These are phyloP conservation scores for Trinorchestia longiramus DNA, from an alignment of 1,140 invertebrate genomes.

Conservation along the genomic window DNA sequence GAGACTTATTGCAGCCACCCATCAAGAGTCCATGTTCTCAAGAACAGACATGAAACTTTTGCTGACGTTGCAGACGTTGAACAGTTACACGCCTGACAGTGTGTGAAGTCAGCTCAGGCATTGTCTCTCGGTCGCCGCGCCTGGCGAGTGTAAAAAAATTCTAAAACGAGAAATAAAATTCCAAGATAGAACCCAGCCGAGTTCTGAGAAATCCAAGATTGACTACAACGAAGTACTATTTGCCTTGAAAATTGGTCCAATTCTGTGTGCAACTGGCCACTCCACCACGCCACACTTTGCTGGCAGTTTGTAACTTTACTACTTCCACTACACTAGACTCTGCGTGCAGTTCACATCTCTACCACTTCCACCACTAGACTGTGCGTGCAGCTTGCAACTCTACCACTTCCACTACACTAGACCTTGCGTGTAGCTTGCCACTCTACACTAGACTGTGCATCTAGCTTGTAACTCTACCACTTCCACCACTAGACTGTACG, in stretches of 20 bases:
- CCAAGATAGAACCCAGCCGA: not conserved
- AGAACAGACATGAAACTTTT: too few species aligned
- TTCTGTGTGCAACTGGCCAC: not conserved
- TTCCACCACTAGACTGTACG: too few species aligned
- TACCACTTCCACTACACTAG: not conserved
- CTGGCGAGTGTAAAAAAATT: too few species aligned
- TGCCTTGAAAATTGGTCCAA: not conserved
- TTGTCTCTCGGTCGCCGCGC: too few species aligned
- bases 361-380: too few species aligned
- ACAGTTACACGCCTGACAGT: too few species aligned
- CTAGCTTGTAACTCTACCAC: not conserved
- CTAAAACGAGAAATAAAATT: not conserved
- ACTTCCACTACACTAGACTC: not conserved
- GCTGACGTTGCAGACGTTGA: too few species aligned
- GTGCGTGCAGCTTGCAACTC: too few species aligned
- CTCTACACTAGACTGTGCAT: not conserved
- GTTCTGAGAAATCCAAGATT: not conserved
- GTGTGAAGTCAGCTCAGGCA: too few species aligned
- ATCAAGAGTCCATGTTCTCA: too few species aligned
- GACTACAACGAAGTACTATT: not conserved
- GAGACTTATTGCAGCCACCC: too few species aligned
- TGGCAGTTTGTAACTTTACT: not conserved
- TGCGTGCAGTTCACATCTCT: not conserved
- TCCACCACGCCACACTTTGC: not conserved
- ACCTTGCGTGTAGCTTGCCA: not conserved